These are phyloP conservation scores for Lamproptera curius DNA, from an alignment of 2,888 invertebrate genomes.

Conservation along the genomic window DNA sequence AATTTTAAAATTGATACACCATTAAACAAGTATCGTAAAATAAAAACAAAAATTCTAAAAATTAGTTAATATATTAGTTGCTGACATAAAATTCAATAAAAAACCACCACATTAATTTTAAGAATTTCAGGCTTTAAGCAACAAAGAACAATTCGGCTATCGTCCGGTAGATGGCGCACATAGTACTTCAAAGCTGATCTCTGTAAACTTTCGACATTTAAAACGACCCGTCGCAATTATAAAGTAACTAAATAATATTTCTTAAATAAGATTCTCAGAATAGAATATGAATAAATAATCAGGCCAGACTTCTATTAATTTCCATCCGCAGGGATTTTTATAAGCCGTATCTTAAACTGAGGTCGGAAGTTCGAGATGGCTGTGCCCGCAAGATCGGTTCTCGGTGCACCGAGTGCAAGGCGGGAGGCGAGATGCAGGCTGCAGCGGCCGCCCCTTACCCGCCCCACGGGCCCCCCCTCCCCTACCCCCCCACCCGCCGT, in stretches of 20 bases:
- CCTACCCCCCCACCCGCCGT: constrained; percentile 43
- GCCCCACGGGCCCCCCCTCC: constrained; percentile 46
- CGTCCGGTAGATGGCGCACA: constrained; percentile 59
- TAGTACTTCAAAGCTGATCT: constrained; percentile 23
- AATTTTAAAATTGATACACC: too few species aligned
- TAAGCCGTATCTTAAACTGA: constrained; percentile 10
- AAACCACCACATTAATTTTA: too few species aligned
- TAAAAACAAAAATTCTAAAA: too few species aligned
- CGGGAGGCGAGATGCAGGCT: constrained; percentile 46
- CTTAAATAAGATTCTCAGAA: not conserved
- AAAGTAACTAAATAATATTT: not conserved
- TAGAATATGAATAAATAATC: not conserved
- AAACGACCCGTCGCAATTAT: constrained; percentile 11
- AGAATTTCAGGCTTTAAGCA: too few species aligned
- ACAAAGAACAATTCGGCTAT: constrained; percentile 49
- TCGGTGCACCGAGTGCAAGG: constrained; percentile 47
- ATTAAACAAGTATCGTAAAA: too few species aligned
- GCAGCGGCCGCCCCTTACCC: constrained; percentile 63
- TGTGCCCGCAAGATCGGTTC: constrained; percentile 36
- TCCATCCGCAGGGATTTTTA: too few species aligned
- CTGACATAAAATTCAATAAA: too few species aligned
- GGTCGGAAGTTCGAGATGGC: constrained; percentile 26
- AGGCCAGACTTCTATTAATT: too few species aligned
- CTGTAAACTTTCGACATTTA: constrained; percentile 24
- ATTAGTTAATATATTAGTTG: too few species aligned